Base-by-base conservation (phyloP, 1,140 invertebrate species). In the Ceratina calcarata region DNA sequence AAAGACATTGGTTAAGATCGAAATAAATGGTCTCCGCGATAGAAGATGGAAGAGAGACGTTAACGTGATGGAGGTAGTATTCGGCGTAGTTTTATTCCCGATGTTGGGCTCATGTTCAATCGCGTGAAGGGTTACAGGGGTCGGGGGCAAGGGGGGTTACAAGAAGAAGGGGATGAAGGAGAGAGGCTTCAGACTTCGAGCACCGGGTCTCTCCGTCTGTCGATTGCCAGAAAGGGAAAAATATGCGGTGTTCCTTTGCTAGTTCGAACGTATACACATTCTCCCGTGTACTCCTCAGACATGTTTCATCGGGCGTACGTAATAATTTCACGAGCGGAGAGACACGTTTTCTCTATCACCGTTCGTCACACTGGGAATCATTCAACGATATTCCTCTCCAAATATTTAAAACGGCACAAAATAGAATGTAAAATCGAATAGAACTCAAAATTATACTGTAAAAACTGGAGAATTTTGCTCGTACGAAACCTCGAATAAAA, bases 1-100 rank as follows among this genome's bases (percentile, higher is more conserved):
- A 81, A 86, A 81, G 85, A 86, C 84, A 86, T 86, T 85, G 81
- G 85, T 86, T 86, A 86, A 85, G 84, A 86, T 83, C 84, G 78
- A 86, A 86, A 86, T 86, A 86, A 86, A 86, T 86, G 85, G 85
- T 78, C 73, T 71, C 64, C 16, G 24, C 78, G 85, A 86, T 86
- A 61, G 85, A 85, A 86, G 85, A 86, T 76, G 85, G 85, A 86
- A 68, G 84, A 86, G 84, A 68, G 81, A 86, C 85, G 78, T 86
- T 86, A 86, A 86, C 84, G 77, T 78, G 84, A 86, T 85, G 84
- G 81, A 81, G 80, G 85, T 85, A 77, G 81, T 69, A 83, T 81
- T 81, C 84, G 73, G 70, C 84, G 85, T 83, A 83, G 84, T 86
- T 86, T 86, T 86, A 86, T 86, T 86, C 78, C 37, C 71, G 84